Percentiles rank a stretch among this genome's conserved stretches.
Evolutionary conservation across 2,888 invertebrate species (phyloP).

Genomic region (Drosophila tripunctata): DNA sequence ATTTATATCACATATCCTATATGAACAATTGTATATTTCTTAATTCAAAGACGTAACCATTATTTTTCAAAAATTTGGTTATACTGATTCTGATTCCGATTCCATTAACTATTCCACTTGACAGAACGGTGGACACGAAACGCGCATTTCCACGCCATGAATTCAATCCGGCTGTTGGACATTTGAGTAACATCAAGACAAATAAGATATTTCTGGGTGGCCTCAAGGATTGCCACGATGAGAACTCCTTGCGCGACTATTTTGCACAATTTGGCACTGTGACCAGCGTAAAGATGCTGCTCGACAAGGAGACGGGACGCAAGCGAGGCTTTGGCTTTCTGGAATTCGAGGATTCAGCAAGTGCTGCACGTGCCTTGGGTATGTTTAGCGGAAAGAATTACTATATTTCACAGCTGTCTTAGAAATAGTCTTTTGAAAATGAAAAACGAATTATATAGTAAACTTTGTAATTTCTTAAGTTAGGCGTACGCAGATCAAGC

Average conservation of each 20-base stretch:
- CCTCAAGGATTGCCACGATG: constrained; percentile 81
- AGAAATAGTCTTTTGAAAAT: no score
- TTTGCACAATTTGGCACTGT: constrained; percentile 80
- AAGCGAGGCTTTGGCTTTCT: constrained; percentile 82
- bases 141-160: constrained; percentile 81
- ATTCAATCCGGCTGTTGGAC: constrained; percentile 59
- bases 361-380: constrained; percentile 82
- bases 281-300: constrained; percentile 74
- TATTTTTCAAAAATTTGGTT: no score
- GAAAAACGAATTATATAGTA: no score
- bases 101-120: no score
- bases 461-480: no score
- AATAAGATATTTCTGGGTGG: constrained; percentile 82
- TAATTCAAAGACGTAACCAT: no score
- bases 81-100: no score
- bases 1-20: no score
- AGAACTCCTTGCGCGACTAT: constrained; percentile 73
- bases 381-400: no score
- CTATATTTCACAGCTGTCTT: no score
- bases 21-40: no score
- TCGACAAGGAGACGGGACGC: constrained; percentile 81
- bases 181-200: constrained; percentile 54
- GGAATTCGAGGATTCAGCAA: constrained; percentile 78
- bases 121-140: constrained; percentile 81
- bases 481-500: no score